phyloP scores from a whole-genome alignment of 2,113 vertebrate species.

The Protobothrops mucrosquamatus region DNA sequence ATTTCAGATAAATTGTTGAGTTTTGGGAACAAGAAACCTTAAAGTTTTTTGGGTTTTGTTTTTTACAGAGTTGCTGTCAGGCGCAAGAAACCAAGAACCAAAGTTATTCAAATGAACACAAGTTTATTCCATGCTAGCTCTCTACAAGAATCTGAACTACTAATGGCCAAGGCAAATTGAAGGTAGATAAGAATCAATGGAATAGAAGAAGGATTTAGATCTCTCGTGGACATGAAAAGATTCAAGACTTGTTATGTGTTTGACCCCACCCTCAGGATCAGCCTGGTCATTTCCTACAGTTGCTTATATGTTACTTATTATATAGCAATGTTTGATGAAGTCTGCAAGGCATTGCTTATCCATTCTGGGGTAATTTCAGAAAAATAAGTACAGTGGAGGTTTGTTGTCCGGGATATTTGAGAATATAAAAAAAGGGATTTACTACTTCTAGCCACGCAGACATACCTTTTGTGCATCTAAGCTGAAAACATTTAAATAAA shows the following conservation, averaged over 20 bases:
- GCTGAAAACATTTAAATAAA: neutral
- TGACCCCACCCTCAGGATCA: neutral
- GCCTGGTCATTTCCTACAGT: neutral
- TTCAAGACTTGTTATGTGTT: neutral
- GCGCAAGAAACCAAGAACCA: neutral
- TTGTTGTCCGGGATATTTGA: neutral
- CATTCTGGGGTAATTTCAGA: neutral
- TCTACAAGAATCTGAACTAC: neutral
- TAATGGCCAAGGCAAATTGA: neutral
- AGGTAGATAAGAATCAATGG: neutral
- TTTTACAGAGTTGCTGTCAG: neutral
- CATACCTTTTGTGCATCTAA: neutral
- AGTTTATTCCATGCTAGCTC: neutral
- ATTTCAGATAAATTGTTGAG: neutral
- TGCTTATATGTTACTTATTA: neutral
- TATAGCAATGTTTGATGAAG: neutral
- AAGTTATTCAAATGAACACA: neutral
- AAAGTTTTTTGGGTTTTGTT: neutral
- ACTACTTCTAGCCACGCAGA: neutral
- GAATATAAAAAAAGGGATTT: neutral
- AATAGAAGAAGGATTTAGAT: neutral
- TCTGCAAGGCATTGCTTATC: neutral
- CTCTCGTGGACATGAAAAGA: neutral
- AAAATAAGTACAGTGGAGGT: neutral
- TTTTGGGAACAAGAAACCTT: neutral